These are phyloP conservation scores for Platichthys stellatus DNA, from an alignment of 2,113 vertebrate species.

Conservation along the genomic window DNA sequence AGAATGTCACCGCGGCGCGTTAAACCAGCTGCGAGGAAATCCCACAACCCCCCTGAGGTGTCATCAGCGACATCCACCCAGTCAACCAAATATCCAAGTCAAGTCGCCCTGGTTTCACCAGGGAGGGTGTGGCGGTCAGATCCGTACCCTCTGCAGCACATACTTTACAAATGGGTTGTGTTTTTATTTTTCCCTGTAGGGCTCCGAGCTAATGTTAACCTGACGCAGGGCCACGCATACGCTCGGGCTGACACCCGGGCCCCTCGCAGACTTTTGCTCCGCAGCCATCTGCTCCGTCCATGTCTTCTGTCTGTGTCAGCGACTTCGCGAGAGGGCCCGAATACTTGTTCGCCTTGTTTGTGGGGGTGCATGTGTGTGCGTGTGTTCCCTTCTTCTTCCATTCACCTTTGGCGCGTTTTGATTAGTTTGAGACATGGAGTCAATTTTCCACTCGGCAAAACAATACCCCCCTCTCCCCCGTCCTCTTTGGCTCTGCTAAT, in stretches of 20 bases:
- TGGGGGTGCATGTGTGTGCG: slow-evolving; percentile 26
- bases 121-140: slow-evolving; percentile 18
- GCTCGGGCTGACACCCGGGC: slow-evolving; percentile 28
- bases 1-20: slow-evolving; percentile 45
- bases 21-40: slow-evolving; percentile 25
- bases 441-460: slow-evolving; percentile 81
- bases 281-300: slow-evolving; percentile 60
- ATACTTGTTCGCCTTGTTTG: slow-evolving; percentile 47
- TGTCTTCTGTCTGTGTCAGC: slow-evolving; percentile 65
- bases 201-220: slow-evolving; percentile 39
- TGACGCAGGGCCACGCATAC: slow-evolving; percentile 41
- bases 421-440: slow-evolving; percentile 81
- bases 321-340: slow-evolving; percentile 51
- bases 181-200: slow-evolving; percentile 42
- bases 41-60: slow-evolving; percentile 15
- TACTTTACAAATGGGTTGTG: slow-evolving; percentile 25
- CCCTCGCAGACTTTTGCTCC: slow-evolving; percentile 52
- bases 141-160: slow-evolving; percentile 41
- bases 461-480: slow-evolving; percentile 55
- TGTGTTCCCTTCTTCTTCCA: slow-evolving; percentile 33
- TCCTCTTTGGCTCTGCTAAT: slow-evolving; percentile 58
- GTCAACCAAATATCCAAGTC: slow-evolving; percentile 50
- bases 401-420: slow-evolving; percentile 71
- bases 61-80: slow-evolving; percentile 22
- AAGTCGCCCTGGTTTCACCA: slow-evolving; percentile 62